Evolutionary conservation across 2,113 vertebrate species (phyloP), one percentile per base, ranked within the genome.

Genomic region (Trochalopteron elliotii): DNA sequence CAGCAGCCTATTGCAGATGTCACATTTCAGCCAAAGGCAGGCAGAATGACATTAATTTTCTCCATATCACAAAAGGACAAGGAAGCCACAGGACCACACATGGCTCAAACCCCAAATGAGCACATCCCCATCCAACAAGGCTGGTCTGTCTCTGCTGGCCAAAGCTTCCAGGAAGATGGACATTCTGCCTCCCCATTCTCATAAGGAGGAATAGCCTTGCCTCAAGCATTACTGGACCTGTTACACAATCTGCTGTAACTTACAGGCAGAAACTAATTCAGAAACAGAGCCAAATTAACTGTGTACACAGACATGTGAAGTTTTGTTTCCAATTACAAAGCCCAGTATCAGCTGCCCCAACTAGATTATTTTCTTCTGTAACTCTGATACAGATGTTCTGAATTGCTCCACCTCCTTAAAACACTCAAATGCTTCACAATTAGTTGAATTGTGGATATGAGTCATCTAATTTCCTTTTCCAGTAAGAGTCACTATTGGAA

Each of bases 401-500:
- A 86, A 59, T 47, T 74, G 33, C 21, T 76, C 47, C 19, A 53
- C 83, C 75, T 92, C 91, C 83, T 83, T 89, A 50, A 50, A 94
- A 69, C 11, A 28, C 33, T 80, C 76, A 65, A 88, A 77, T 83
- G 69, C 27, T 83, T 76, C 79, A 93, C 30, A 72, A 59, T 86
- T 72, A 90, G 55, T 39, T 83, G 70, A 90, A 86, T 1, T 80
- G 55, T 81, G 77, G 42, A 78, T 52, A 31, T 86, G 90, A 96
- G 56, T 97, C 94, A 96, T 83, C 85, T 68, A 57, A 89, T 88
- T 90, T 90, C 76, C 76, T 92, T 88, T 96, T 92, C 92, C 92
- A 94, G 71, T 70, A 95, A 92, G 88, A 70, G 49, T 79, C 65
- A 63, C 44, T 87, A 24, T 5, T 50, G 72, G 75, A 93, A 95